Evolutionary conservation across 1,140 invertebrate genomes (phyloP).

Genomic region (Cardiocondyla obscurior): DNA sequence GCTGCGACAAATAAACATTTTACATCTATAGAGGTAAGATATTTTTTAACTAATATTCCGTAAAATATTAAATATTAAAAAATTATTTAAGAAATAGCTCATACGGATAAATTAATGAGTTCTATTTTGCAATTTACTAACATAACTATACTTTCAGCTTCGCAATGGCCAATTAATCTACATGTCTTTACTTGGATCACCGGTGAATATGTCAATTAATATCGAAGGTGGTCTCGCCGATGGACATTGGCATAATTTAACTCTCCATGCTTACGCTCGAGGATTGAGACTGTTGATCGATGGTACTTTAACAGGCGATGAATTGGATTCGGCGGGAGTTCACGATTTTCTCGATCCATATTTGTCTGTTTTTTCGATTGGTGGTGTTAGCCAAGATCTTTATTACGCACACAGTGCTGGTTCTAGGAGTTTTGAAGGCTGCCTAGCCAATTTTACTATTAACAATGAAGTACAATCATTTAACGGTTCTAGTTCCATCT

Average conservation of each 20-base stretch:
- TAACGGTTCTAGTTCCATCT: conserved; percentile 92
- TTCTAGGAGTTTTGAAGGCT: conserved; percentile 91
- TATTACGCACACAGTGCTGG: conserved; percentile 84
- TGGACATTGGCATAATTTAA: conserved; percentile 94
- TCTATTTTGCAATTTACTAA: not conserved
- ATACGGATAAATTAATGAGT: not conserved
- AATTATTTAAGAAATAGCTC: no score
- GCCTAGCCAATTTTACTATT: conserved; percentile 94
- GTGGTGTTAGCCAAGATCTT: conserved; percentile 86
- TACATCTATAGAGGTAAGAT: conserved; percentile 90
- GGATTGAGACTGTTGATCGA: conserved; percentile 90
- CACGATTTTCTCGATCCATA: conserved; percentile 97
- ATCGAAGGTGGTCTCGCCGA: conserved; percentile 87
- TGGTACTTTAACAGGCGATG: conserved; percentile 89
- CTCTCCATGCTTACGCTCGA: conserved; percentile 87
- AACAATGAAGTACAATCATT: conserved; percentile 95
- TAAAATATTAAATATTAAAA: not conserved
- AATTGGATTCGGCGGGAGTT: conserved; percentile 91
- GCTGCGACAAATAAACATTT: conserved; percentile 94
- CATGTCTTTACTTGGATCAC: conserved; percentile 89
- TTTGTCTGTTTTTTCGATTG: conserved; percentile 90
- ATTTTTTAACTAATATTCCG: not conserved
- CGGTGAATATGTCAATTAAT: conserved; percentile 91
- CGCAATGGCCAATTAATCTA: conserved; percentile 89
- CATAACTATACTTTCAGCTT: conserved; percentile 77